Evolutionary conservation across 2,113 vertebrate species (phyloP).

Genomic region (Dinomys branickii): DNA sequence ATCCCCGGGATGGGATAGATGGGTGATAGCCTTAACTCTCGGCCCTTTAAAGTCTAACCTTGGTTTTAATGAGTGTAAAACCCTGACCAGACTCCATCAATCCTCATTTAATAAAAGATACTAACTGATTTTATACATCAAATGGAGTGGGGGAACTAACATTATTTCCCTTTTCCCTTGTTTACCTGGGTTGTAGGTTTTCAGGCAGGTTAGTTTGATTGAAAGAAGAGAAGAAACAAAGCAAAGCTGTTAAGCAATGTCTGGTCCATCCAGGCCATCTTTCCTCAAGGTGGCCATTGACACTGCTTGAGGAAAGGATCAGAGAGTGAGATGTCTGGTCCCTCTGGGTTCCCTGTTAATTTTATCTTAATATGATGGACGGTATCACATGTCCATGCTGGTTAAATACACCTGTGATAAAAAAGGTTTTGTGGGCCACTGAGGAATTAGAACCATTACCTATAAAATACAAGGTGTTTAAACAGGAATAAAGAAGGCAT

Average conservation of each 20-base stretch:
- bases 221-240: not conserved
- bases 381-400: not conserved
- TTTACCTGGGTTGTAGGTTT: not conserved
- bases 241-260: not conserved
- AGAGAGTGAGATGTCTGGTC: not conserved
- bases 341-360: not conserved
- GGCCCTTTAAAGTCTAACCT: constrained; percentile 4
- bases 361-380: constrained; percentile 25
- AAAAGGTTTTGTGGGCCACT: constrained; percentile 7
- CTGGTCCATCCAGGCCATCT: not conserved
- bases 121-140: constrained; percentile 8
- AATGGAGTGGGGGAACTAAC: not conserved
- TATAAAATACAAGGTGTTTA: constrained; percentile 35
- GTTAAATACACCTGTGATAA: not conserved
- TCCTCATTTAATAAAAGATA: not conserved
- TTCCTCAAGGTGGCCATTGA: not conserved
- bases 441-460: not conserved
- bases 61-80: not conserved
- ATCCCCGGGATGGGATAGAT: not conserved
- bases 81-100: not conserved
- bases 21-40: not conserved
- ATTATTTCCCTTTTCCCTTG: not conserved
- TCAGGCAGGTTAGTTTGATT: not conserved
- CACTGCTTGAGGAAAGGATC: not conserved
- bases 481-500: not conserved